These are phyloP conservation scores for Melieria picta DNA, from an alignment of 2,888 invertebrate genomes.

Conservation along the genomic window DNA sequence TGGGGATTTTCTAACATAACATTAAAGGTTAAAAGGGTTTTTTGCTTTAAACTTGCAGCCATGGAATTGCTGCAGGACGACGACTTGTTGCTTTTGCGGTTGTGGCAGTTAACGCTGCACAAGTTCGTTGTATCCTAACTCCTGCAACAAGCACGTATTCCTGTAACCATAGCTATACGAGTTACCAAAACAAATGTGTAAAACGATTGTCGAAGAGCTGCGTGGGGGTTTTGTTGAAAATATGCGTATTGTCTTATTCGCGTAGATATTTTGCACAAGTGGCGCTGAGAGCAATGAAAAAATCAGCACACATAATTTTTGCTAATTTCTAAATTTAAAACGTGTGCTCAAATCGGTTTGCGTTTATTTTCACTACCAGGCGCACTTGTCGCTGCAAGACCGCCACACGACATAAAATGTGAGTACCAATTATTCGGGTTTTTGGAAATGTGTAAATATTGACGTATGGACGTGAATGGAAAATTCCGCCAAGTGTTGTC, in stretches of 20 bases:
- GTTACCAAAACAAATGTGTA: constrained; percentile 47
- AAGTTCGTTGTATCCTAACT: too few species aligned
- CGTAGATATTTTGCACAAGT: constrained; percentile 14
- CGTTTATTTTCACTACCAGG: neutral
- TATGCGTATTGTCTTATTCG: constrained; percentile 13
- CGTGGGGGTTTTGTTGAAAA: neutral
- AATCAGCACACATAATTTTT: constrained; percentile 45
- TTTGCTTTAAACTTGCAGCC: too few species aligned
- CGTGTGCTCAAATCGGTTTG: constrained; percentile 33
- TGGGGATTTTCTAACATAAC: too few species aligned
- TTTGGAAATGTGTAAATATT: constrained; percentile 1
- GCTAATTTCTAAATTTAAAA: constrained; percentile 63
- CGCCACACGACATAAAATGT: constrained; percentile 13
- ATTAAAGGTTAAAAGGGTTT: too few species aligned
- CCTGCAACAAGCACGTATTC: too few species aligned
- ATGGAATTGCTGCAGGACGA: too few species aligned
- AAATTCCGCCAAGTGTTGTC: too few species aligned
- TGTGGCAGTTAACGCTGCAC: too few species aligned
- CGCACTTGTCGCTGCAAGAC: neutral
- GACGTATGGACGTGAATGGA: too few species aligned
- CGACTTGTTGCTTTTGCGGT: too few species aligned
- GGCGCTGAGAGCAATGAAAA: too few species aligned
- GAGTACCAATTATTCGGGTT: constrained; percentile 28
- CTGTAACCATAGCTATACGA: constrained; percentile 48
- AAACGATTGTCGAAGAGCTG: too few species aligned